phyloP scores from a whole-genome alignment of 2,888 invertebrate genomes.

The Subacronicta megacephala region DNA sequence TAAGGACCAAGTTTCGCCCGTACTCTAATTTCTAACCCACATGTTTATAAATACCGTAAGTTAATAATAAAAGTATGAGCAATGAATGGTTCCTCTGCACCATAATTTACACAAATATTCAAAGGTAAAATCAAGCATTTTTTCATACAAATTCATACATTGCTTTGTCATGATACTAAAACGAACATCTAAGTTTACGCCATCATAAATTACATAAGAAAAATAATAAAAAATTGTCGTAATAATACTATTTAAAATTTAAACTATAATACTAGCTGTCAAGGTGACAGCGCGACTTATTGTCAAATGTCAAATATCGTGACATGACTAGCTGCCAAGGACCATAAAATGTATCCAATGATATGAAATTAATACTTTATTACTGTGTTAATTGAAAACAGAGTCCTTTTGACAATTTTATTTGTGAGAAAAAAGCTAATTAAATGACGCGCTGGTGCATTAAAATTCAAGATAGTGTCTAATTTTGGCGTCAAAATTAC shows the following conservation, averaged over 20 bases:
- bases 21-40: conserved; percentile 2
- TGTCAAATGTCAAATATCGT: conserved; percentile 71
- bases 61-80: conserved; percentile 17
- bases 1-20: conserved; percentile 43
- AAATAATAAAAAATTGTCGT: conserved; percentile 71
- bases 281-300: conserved; percentile 60
- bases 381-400: conserved; percentile 42
- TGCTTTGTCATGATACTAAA: conserved; percentile 87
- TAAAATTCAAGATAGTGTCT: conserved; percentile 52
- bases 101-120: conserved; percentile 76
- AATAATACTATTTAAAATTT: conserved; percentile 62
- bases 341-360: conserved; percentile 58
- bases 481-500: conserved; percentile 42
- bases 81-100: conserved; percentile 23
- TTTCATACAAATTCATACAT: conserved; percentile 77
- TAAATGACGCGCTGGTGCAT: conserved; percentile 28
- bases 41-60: conserved; percentile 11
- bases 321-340: conserved; percentile 86
- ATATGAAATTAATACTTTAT: conserved; percentile 53
- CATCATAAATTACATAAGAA: conserved; percentile 83
- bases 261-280: conserved; percentile 70
- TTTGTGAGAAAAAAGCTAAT: conserved; percentile 42
- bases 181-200: conserved; percentile 87
- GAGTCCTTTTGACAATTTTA: conserved; percentile 44
- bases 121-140: conserved; percentile 75